Conservation (phyloP, 2,113 vertebrate species). For the Neotoma lepida region DNA sequence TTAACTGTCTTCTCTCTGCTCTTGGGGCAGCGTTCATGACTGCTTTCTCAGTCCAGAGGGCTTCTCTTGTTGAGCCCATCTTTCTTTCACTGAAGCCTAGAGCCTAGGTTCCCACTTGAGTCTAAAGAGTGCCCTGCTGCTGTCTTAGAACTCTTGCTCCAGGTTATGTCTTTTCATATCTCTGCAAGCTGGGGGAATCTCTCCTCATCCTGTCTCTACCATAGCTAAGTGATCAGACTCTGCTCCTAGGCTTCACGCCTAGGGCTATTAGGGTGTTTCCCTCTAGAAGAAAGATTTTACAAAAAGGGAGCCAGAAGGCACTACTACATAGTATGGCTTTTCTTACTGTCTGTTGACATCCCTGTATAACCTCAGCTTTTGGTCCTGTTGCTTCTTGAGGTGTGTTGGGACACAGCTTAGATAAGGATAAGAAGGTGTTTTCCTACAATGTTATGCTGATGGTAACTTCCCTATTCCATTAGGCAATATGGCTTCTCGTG, state of each 20-base stretch:
- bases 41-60: background rate
- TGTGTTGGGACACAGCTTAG: background rate
- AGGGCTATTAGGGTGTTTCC: background rate
- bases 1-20: background rate
- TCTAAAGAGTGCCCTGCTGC: background rate
- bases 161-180: background rate
- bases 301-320: background rate
- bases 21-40: background rate
- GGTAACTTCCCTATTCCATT: rapidly evolving
- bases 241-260: background rate
- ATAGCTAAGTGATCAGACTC: background rate
- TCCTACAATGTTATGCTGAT: background rate
- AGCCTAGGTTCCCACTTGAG: background rate
- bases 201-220: background rate
- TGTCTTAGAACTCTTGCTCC: background rate
- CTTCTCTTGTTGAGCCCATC: background rate
- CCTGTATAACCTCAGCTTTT: background rate
- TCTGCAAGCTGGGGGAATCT: background rate
- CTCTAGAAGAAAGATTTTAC: background rate
- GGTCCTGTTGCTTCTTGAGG: background rate
- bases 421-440: background rate
- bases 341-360: background rate
- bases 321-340: background rate
- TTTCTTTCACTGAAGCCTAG: background rate
- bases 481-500: background rate